phyloP scores from a whole-genome alignment of 2,113 vertebrate genomes.

The Serinus canaria region DNA sequence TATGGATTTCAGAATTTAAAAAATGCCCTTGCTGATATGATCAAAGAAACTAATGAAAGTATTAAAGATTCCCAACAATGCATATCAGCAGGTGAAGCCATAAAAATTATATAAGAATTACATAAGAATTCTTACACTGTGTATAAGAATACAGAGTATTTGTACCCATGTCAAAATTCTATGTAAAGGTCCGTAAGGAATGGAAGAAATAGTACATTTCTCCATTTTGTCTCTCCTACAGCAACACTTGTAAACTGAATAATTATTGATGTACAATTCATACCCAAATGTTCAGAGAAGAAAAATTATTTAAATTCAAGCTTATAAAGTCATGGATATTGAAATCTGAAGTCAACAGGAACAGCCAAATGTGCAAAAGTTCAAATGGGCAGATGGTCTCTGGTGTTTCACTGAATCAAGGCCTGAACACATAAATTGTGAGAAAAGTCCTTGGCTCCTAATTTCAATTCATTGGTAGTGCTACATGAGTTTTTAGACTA shows the following conservation, averaged over 20 bases:
- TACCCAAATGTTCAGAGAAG: background rate
- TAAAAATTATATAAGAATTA: background rate
- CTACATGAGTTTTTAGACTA: background rate
- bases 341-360: background rate
- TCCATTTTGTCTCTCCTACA: background rate
- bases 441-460: background rate
- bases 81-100: background rate
- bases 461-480: background rate
- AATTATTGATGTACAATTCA: background rate
- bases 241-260: background rate
- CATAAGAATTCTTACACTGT: background rate
- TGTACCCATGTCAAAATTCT: background rate
- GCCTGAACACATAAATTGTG: background rate
- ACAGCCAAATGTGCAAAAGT: background rate
- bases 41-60: conserved; percentile 9
- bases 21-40: background rate
- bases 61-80: background rate
- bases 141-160: background rate
- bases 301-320: background rate
- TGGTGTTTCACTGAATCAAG: background rate
- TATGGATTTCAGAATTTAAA: background rate
- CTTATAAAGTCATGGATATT: background rate
- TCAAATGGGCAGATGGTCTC: background rate
- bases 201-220: background rate
- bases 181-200: rapidly evolving